Base-by-base conservation (phyloP, 2,797 vertebrate genomes). In the Erpetoichthys calabaricus region DNA sequence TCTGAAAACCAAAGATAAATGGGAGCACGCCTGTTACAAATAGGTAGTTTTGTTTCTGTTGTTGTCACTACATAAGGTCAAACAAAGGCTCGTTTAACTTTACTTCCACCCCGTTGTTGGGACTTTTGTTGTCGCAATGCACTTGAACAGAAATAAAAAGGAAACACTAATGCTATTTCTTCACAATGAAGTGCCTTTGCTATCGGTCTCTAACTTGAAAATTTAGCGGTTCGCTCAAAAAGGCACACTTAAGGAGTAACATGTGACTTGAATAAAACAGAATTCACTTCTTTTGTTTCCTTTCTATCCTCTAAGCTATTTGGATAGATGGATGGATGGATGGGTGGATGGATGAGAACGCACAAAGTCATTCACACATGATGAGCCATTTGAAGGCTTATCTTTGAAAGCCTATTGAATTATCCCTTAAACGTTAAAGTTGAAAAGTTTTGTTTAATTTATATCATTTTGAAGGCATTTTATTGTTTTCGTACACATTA, bases 71-170 rank as follows among this genome's bases (percentile, higher is more conserved):
- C 88, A 88, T 78, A 77, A 75, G 72, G 74, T 76, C 64, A 74
- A 80, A 91, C 87, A 91, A 91, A 90, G 87, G 76, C 75, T 60
- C 67, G 68, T 83, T 80, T 73, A 79, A 82, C 82, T 89, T 83
- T 84, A 83, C 82, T 85, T 89, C 84, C 79, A 82, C 77, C 69
- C 77, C 81, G 75, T 78, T 79, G 75, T 76, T 73, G 73, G 75
- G 75, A 83, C 78, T 80, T 84, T 76, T 84, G 85, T 78, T 75
- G 79, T 70, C 75, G 69, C 79, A 78, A 82, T 73, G 71, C 73
- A 74, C 77, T 79, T 70, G 74, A 75, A 68, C 70, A 75, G 74
- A 75, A 76, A 81, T 68, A 64, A 59, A 55, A 50, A 52, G 51
- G 50, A 57, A 60, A 59, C 43, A 44, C 65, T 25, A 63, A 53